Evolutionary conservation across 1,140 invertebrate species (phyloP).

Genomic region (Magallana gigas): DNA sequence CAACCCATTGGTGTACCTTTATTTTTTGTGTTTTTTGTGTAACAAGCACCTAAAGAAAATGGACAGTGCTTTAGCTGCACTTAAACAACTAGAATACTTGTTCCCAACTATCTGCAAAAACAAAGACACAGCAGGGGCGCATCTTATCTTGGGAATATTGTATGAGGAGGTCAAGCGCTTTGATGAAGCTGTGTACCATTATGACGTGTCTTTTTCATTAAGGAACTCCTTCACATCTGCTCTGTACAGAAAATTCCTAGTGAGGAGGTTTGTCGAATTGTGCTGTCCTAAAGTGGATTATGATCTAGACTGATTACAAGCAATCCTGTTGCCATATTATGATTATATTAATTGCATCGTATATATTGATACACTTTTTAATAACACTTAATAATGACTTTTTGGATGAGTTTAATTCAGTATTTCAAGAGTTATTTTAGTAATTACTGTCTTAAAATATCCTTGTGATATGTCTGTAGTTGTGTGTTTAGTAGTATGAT

Average conservation of each 20-base stretch:
- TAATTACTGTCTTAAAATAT: too few species aligned
- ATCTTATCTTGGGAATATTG: background rate
- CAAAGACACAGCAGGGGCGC: background rate
- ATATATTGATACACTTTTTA: too few species aligned
- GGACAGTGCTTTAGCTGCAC: background rate
- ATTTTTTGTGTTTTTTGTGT: conserved; percentile 3
- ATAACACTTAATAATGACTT: too few species aligned
- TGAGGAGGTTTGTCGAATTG: background rate
- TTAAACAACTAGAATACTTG: background rate
- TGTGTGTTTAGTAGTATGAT: too few species aligned
- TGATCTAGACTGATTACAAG: background rate
- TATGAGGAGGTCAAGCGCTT: background rate
- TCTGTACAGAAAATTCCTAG: background rate
- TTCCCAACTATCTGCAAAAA: background rate
- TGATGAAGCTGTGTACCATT: background rate
- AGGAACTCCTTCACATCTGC: background rate
- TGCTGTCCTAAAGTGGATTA: background rate
- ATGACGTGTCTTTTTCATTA: background rate
- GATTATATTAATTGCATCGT: too few species aligned
- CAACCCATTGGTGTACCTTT: background rate
- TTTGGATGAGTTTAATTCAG: too few species aligned
- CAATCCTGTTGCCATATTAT: too few species aligned
- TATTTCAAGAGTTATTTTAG: too few species aligned
- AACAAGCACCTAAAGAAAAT: background rate
- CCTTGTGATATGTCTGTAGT: too few species aligned